Base-by-base conservation (phyloP, 2,113 vertebrate species). In the Tragulus kanchil region DNA sequence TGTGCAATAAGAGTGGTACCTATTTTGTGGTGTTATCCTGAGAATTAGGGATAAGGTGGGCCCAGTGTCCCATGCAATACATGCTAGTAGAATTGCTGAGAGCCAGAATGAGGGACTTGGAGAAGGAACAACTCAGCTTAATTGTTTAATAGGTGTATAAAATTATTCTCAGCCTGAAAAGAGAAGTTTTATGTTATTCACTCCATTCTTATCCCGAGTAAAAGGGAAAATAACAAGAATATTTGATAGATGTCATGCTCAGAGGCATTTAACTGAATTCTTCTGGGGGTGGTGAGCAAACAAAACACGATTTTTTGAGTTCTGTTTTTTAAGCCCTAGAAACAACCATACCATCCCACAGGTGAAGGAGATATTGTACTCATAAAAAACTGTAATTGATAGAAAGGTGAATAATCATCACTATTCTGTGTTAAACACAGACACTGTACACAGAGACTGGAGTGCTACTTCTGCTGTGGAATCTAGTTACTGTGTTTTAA, bases 301-400 rank as follows among this genome's bases (percentile, higher is more conserved):
- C 50, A 58, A n/a, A 75, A 31, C 16, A n/a, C 17, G 48, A 4
- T 7, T 26, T n/a, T 48, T 5, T 56, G 3, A 87, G 6, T 21
- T 62, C 69, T 73, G 21, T 25, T 25, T 45, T 71, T 73, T 45
- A 25, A 15, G 8, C 21, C 3, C 16, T 62, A 56, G 23, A 83
- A 78, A 58, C 9, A 54, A 31, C n/a, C 42, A 26, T 54, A 3
- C 12, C 3, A 25, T 85, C 50, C n/a, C 52, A 36, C 10, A 56
- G 58, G 4, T 36, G 36, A 36, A 77, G 31, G 16, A 16, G 16
- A 45, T 26, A 78, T n/a, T 84, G 45, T 64, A 61, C 86, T 94
- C 71, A 64, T n/a, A 78, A 90, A 85, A 90, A 94, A 84, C 28
- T 61, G 7, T 62, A 54, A 62, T 45, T 94, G 84, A 61, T 12